Percentiles rank a stretch among this genome's conserved stretches.
phyloP scores from a whole-genome alignment of 2,797 vertebrate genomes.

The Melanotaenia nigrans region DNA sequence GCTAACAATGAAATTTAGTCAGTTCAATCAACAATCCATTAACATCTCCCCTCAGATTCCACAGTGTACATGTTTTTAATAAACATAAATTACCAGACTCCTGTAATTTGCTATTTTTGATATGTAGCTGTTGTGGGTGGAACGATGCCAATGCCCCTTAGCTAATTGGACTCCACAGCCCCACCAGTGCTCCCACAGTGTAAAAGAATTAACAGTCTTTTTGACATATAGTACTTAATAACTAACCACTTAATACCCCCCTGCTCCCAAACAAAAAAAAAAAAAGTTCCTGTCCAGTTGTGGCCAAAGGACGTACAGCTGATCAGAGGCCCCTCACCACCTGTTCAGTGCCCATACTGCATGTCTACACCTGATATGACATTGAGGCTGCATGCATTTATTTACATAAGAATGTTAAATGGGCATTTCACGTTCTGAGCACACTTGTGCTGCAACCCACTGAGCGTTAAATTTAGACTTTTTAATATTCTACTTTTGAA shows the following conservation, averaged over 20 bases:
- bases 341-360: slow-evolving; percentile 38
- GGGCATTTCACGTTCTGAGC: slow-evolving; percentile 18
- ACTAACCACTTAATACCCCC: slow-evolving; percentile 35
- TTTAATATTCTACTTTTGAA: background rate
- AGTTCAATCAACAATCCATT: slow-evolving; percentile 67
- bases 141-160: slow-evolving; percentile 64
- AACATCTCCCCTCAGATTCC: slow-evolving; percentile 52
- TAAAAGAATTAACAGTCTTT: slow-evolving; percentile 70
- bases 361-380: slow-evolving; percentile 40
- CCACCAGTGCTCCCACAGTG: slow-evolving; percentile 55
- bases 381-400: slow-evolving; percentile 31
- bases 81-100: slow-evolving; percentile 53
- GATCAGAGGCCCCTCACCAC: slow-evolving; percentile 32
- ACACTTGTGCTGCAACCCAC: background rate
- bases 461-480: background rate
- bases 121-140: slow-evolving; percentile 60
- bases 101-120: slow-evolving; percentile 56
- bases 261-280: too few relatives aligned
- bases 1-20: slow-evolving; percentile 51
- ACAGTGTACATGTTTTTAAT: slow-evolving; percentile 56
- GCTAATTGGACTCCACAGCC: slow-evolving; percentile 69
- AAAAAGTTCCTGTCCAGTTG: slow-evolving; percentile 31
- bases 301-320: slow-evolving; percentile 34
- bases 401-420: slow-evolving; percentile 30
- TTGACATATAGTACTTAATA: slow-evolving; percentile 64